These are phyloP conservation scores for Gymnoscopelus microlampas DNA, from an alignment of 2,797 vertebrate species.

Conservation along the genomic window DNA sequence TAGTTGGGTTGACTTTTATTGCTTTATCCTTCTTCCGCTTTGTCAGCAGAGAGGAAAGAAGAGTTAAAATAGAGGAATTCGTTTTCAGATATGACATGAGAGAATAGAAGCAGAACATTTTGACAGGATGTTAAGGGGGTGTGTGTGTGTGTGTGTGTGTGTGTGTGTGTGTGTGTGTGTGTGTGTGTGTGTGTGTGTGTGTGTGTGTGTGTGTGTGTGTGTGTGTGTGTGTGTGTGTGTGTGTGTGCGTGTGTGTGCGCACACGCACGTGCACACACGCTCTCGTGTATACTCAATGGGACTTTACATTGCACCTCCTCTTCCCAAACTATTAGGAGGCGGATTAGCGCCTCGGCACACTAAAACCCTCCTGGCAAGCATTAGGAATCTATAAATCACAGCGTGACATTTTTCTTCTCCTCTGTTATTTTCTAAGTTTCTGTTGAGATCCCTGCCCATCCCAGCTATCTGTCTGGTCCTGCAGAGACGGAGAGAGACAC, in stretches of 20 bases:
- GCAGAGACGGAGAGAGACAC: constrained; percentile 44
- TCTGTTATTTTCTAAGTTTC: constrained; percentile 1
- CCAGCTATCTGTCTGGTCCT: constrained; percentile 56
- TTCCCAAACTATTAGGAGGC: neutral
- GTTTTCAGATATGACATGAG: neutral
- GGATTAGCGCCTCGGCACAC: neutral
- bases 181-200: too few relatives aligned
- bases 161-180: too few relatives aligned
- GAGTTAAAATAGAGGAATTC: neutral
- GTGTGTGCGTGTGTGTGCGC: too few relatives aligned
- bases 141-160: too few relatives aligned
- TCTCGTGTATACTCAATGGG: neutral
- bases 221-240: too few relatives aligned
- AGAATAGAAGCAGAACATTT: neutral
- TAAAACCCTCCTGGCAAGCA: neutral
- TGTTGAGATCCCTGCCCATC: constrained; percentile 42
- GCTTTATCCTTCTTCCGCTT: constrained; percentile 35
- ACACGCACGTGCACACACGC: too few relatives aligned
- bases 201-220: too few relatives aligned
- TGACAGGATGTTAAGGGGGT: too few relatives aligned
- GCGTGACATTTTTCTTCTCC: neutral
- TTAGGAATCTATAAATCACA: neutral
- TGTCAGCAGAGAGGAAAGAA: neutral
- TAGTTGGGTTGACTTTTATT: constrained; percentile 38
- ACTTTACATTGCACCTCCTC: neutral